Percentiles rank a stretch among this genome's conserved stretches.
Conservation (phyloP, 1,140 invertebrate genomes). For the Eufriesea mexicana region DNA sequence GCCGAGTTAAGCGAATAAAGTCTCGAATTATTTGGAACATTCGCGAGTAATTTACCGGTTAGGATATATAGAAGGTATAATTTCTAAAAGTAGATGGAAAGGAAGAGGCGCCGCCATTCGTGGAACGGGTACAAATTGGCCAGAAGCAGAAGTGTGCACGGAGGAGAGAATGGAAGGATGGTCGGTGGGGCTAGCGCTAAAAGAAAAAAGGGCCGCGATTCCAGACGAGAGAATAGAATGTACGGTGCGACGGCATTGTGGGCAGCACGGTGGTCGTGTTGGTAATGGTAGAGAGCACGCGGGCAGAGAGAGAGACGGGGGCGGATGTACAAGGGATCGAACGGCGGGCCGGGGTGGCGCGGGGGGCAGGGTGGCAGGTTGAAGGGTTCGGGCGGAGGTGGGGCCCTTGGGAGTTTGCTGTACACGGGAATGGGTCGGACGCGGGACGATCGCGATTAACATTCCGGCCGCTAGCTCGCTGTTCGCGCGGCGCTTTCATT, state of each 20-base stretch:
- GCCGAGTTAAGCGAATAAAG: too few relatives aligned
- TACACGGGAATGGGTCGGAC: slow-evolving; percentile 78
- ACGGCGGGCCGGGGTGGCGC: slow-evolving; percentile 41
- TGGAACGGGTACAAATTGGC: not conserved
- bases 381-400: slow-evolving; percentile 58
- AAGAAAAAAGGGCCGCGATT: slow-evolving; percentile 20
- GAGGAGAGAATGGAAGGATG: not conserved
- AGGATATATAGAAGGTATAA: too few relatives aligned
- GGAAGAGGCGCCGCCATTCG: not conserved
- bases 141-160: not conserved
- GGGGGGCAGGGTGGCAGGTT: slow-evolving; percentile 33
- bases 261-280: slow-evolving; percentile 46
- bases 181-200: not conserved
- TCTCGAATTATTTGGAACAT: too few relatives aligned
- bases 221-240: slow-evolving; percentile 56
- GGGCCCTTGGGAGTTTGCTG: slow-evolving; percentile 79
- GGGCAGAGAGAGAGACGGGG: slow-evolving; percentile 23
- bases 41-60: not conserved
- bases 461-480: slow-evolving; percentile 82
- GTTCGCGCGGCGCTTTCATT: slow-evolving; percentile 83
- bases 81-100: not conserved
- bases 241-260: slow-evolving; percentile 43
- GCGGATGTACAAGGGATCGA: slow-evolving; percentile 55
- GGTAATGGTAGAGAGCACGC: slow-evolving; percentile 55
- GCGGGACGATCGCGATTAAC: slow-evolving; percentile 83